Percentiles rank a stretch among this genome's conserved stretches.
Evolutionary conservation across 2,888 invertebrate genomes (phyloP).

Genomic region (Chrysolina americana): DNA sequence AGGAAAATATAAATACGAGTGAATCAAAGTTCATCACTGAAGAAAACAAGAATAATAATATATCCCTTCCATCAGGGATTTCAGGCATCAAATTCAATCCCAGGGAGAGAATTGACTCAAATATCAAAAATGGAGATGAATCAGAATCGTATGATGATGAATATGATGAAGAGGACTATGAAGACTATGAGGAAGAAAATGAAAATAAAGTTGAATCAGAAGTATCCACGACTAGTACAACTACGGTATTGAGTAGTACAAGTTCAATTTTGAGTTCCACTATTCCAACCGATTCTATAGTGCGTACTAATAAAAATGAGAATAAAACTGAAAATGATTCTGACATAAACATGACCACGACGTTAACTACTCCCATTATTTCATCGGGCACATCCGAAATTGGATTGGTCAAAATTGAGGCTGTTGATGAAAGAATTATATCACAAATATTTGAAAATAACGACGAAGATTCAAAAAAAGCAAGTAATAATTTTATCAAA

Average conservation of each 20-base stretch:
- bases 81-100: neutral
- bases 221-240: neutral
- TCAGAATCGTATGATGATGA: slow-evolving; percentile 47
- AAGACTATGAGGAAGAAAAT: slow-evolving; percentile 35
- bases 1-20: neutral
- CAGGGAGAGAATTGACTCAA: neutral
- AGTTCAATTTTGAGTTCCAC: too few species aligned
- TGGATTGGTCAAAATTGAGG: neutral
- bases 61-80: neutral
- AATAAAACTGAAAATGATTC: slow-evolving; percentile 27
- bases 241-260: too few species aligned
- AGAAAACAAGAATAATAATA: neutral
- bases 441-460: neutral
- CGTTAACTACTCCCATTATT: neutral
- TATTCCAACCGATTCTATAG: too few species aligned
- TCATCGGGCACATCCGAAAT: neutral
- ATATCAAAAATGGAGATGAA: slow-evolving; percentile 42
- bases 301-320: slow-evolving; percentile 23
- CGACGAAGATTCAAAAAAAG: neutral
- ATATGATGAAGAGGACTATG: slow-evolving; percentile 47
- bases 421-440: neutral
- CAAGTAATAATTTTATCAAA: neutral
- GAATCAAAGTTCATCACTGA: neutral
- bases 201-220: neutral
- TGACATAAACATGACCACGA: neutral